A percentile compares a stretch with the other conserved stretches of the same genome.
These are phyloP conservation scores for Drosophila macrothrix DNA, from an alignment of 2,888 invertebrate genomes.

Conservation along the genomic window DNA sequence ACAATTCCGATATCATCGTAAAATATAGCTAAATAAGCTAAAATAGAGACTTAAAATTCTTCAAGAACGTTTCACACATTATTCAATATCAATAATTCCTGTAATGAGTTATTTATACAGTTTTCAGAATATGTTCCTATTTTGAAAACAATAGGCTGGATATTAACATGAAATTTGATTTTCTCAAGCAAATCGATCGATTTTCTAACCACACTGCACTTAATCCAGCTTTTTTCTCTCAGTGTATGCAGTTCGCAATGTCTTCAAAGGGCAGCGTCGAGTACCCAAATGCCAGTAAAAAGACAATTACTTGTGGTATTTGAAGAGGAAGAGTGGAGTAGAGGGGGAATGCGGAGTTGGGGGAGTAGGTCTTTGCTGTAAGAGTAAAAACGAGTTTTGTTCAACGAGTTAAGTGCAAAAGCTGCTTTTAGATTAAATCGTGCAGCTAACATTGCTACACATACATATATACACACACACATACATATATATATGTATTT, in stretches of 20 bases:
- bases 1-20: neutral
- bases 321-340: neutral
- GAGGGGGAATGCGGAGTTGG: too few relatives aligned
- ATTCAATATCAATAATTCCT: neutral
- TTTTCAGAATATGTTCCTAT: neutral
- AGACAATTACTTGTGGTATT: constrained; percentile 8
- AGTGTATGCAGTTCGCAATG: neutral
- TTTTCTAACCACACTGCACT: neutral
- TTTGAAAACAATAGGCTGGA: neutral
- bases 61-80: neutral
- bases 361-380: neutral
- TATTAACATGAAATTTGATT: neutral
- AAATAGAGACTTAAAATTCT: neutral
- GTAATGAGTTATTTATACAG: neutral
- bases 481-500: neutral
- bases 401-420: constrained; percentile 3
- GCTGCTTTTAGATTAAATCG: neutral
- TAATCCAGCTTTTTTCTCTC: neutral
- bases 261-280: constrained; percentile 5
- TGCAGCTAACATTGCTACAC: neutral
- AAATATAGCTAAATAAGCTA: neutral
- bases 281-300: constrained; percentile 22
- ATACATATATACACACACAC: neutral
- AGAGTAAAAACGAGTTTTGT: neutral
- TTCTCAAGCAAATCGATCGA: neutral